Evolutionary conservation across 2,797 vertebrate genomes (phyloP), one percentile per base, ranked within the genome.

Genomic region (Neosalanx taihuensis): DNA sequence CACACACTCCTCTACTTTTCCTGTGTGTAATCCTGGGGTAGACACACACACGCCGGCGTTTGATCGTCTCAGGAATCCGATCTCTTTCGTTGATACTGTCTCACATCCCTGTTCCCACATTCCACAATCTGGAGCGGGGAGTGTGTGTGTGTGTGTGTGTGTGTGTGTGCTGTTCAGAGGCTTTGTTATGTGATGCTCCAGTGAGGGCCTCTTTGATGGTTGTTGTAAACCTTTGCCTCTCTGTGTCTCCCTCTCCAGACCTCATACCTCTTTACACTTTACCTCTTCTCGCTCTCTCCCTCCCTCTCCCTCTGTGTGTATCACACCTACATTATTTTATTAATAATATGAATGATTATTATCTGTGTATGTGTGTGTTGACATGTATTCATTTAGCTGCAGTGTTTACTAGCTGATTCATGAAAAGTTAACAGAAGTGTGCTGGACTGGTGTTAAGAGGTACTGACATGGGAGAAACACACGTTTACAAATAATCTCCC

Each of bases 341-440:
- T 12, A 13, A 12, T 41, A 2, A 41, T 41, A 41, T 41, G 9
- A 10, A 41, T 41, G 10, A 41, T 12, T 41, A 12, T 41, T 62
- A 31, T 62, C 26, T 31, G n/a, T 64, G 35, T 64, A 9, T 37
- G 35, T 41, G 60, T 20, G 56, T n/a, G 4, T 9, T 7, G 83
- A 87, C 87, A 87, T 86, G 83, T 90, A 85, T 85, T 90, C 89
- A 89, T 91, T 90, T 90, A 92, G 91, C 89, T 91, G 90, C 90
- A 90, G 82, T 89, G 87, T 90, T 18, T 64, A 3, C 18, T 20
- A 7, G 9, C 10, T 10, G 37, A 41, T 10, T 7, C 37, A 41
- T 41, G 10, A 12, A 41, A 41, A 41, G 37, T 12, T 41, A 41
- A 41, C 37, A 41, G 37, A 41, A 41, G 37, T 12, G 12, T 41